These are phyloP conservation scores for Callaeas wilsoni DNA, from an alignment of 2,113 vertebrate species.

Conservation along the genomic window DNA sequence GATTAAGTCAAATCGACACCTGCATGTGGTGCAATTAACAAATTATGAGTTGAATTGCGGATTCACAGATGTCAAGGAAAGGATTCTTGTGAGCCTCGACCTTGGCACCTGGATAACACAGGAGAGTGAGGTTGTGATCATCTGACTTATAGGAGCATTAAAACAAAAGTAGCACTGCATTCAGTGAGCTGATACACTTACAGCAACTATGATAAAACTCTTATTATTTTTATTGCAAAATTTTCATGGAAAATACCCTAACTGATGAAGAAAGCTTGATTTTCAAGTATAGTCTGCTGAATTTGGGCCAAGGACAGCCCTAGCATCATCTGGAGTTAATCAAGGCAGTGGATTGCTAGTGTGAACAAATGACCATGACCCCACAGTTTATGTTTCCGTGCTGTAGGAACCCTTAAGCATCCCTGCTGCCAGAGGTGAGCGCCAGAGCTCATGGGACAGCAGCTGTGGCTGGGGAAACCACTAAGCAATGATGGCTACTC, in stretches of 20 bases:
- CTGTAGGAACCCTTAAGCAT: not conserved
- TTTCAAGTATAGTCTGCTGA: not conserved
- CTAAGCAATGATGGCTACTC: not conserved
- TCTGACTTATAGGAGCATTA: not conserved
- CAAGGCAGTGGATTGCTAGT: not conserved
- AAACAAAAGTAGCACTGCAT: not conserved
- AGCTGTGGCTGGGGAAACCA: not conserved
- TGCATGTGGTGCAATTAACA: not conserved
- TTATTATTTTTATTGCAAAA: not conserved
- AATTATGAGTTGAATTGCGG: not conserved
- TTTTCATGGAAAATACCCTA: not conserved
- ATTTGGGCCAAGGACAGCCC: not conserved
- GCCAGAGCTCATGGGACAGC: not conserved
- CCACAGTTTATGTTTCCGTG: fast-evolving
- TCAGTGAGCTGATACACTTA: not conserved
- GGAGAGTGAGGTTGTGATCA: not conserved
- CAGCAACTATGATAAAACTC: not conserved
- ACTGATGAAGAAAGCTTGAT: not conserved
- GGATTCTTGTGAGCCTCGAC: not conserved
- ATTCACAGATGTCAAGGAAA: not conserved
- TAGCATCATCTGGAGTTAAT: not conserved
- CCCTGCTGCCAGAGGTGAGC: not conserved
- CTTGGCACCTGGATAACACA: not conserved
- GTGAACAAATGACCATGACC: not conserved
- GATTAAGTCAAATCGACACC: not conserved